Conservation (phyloP, 2,113 vertebrate species). For the Mystacornis crossleyi region DNA sequence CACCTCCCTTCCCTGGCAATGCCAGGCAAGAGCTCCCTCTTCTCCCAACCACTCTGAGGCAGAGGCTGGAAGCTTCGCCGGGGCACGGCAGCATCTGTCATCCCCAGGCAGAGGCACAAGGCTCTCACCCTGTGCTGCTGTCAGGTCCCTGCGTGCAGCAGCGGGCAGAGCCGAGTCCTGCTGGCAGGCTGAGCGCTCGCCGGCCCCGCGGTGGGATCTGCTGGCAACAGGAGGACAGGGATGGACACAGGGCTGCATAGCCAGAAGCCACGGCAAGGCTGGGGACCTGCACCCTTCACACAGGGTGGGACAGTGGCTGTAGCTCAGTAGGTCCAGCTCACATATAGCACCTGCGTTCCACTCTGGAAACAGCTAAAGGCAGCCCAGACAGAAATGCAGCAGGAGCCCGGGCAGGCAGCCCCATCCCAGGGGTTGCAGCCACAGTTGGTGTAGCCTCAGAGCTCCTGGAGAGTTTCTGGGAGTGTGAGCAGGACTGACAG, state of each 20-base stretch:
- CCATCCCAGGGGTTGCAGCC: neutral
- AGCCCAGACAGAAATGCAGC: neutral
- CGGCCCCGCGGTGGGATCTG: fast-evolving
- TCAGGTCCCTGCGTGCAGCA: neutral
- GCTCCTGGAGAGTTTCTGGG: neutral
- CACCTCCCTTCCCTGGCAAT: neutral
- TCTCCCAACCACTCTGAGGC: fast-evolving
- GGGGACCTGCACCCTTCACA: neutral
- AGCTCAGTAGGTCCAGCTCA: neutral
- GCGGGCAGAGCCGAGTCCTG: neutral
- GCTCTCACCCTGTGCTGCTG: neutral
- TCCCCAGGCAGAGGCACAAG: neutral
- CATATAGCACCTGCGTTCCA: neutral
- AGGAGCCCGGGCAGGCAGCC: neutral
- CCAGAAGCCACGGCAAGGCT: neutral
- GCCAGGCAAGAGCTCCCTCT: neutral
- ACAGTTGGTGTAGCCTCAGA: fast-evolving
- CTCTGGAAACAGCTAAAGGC: neutral
- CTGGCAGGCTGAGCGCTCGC: neutral
- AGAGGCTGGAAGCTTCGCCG: neutral
- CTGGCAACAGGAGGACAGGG: neutral
- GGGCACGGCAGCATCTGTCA: neutral
- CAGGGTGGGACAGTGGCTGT: neutral
- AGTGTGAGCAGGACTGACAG: neutral
- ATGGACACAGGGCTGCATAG: fast-evolving